These are phyloP conservation scores for Torymus aiolomorphi DNA, from an alignment of 2,888 invertebrate species.

Conservation along the genomic window DNA sequence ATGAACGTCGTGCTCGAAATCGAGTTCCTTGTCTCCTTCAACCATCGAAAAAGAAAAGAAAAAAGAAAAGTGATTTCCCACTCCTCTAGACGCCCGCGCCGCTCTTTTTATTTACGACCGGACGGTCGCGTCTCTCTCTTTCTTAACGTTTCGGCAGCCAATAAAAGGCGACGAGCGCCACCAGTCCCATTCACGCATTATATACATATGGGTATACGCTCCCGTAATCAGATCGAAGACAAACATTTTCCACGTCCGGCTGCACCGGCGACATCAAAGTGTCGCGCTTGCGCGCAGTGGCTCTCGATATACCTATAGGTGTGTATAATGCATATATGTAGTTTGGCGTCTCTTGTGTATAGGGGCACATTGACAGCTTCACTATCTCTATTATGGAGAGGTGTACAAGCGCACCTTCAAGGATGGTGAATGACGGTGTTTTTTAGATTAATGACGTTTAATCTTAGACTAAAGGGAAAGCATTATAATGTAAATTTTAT, in stretches of 20 bases:
- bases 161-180: constrained; percentile 22
- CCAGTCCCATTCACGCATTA: constrained; percentile 36
- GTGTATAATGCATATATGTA: no score
- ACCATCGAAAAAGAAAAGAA: constrained; percentile 26
- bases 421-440: no score
- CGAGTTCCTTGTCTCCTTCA: constrained; percentile 36
- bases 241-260: constrained; percentile 50
- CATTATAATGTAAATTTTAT: no score
- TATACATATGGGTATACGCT: background rate
- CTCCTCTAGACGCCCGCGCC: background rate
- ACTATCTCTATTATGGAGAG: background rate
- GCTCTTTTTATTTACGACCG: constrained; percentile 31
- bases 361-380: background rate
- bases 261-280: constrained; percentile 49
- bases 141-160: background rate
- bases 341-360: no score
- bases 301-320: background rate
- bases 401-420: no score
- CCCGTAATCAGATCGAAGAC: constrained; percentile 45
- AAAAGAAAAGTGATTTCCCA: constrained; percentile 18
- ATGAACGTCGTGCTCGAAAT: constrained; percentile 15
- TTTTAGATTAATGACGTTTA: no score
- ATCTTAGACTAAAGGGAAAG: no score
- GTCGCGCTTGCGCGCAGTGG: background rate
- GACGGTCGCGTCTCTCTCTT: background rate